Evolutionary conservation across 2,797 vertebrate genomes (phyloP).

Genomic region (Furcifer pardalis): DNA sequence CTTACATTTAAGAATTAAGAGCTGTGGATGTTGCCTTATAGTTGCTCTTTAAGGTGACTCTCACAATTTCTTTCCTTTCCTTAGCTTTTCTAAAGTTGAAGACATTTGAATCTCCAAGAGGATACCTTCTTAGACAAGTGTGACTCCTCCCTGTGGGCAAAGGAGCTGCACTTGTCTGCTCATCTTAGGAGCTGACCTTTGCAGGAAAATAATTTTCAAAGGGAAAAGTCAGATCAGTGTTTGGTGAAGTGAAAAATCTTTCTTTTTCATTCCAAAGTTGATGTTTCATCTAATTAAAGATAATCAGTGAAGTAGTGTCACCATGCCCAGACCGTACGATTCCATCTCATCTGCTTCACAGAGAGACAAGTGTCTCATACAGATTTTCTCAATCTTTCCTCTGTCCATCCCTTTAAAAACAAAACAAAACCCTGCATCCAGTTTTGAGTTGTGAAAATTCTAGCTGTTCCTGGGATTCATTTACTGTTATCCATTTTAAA

Average conservation of each 20-base stretch:
- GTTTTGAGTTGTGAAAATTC: background rate
- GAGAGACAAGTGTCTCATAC: background rate
- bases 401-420: background rate
- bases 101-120: background rate
- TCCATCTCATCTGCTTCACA: background rate
- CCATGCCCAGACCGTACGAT: background rate
- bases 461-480: background rate
- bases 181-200: background rate
- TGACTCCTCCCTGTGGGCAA: background rate
- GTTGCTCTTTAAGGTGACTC: conserved; percentile 18
- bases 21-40: background rate
- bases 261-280: background rate
- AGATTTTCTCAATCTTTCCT: background rate
- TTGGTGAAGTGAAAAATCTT: background rate
- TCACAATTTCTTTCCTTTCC: background rate
- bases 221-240: background rate
- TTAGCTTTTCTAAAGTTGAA: background rate
- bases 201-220: background rate
- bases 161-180: background rate
- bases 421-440: background rate
- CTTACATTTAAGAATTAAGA: conserved; percentile 8
- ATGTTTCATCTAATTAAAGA: background rate
- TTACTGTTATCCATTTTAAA: background rate
- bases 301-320: background rate
- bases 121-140: conserved; percentile 5